Percentiles rank a stretch among this genome's conserved stretches.
Conservation (phyloP, 1,140 invertebrate genomes). For the Anoplolepis gracilipes region DNA sequence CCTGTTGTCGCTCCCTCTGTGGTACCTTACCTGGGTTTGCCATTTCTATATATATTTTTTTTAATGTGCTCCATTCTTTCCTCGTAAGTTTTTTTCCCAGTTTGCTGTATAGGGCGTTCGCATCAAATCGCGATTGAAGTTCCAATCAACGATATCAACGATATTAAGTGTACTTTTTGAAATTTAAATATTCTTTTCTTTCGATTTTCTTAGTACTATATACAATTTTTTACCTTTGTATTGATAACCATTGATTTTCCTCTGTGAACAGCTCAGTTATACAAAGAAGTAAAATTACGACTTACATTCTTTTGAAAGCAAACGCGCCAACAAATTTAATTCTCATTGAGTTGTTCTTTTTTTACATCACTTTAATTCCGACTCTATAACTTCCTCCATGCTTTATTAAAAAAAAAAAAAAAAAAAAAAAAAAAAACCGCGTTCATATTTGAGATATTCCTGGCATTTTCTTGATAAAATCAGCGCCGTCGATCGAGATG, state of each 20-base stretch:
- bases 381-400: not conserved
- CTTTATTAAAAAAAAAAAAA: not conserved
- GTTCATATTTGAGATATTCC: not conserved
- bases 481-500: not conserved
- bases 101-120: not conserved
- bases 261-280: not conserved
- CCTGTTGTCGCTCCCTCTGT: constrained; percentile 21
- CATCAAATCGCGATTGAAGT: not conserved
- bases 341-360: not conserved
- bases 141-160: not conserved
- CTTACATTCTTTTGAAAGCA: not conserved
- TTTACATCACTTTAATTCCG: not conserved
- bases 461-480: not conserved
- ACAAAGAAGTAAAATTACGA: not conserved
- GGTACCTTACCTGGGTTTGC: not conserved
- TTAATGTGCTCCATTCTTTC: not conserved
- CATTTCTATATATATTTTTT: constrained; percentile 13
- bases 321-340: not conserved
- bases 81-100: not conserved
- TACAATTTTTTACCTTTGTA: not conserved
- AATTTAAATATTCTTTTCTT: not conserved
- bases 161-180: not conserved
- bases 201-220: not conserved
- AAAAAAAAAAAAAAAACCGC: not conserved
- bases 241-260: not conserved